Conservation (phyloP, 2,888 invertebrate genomes). For the Troglohyphantes excavatus region DNA sequence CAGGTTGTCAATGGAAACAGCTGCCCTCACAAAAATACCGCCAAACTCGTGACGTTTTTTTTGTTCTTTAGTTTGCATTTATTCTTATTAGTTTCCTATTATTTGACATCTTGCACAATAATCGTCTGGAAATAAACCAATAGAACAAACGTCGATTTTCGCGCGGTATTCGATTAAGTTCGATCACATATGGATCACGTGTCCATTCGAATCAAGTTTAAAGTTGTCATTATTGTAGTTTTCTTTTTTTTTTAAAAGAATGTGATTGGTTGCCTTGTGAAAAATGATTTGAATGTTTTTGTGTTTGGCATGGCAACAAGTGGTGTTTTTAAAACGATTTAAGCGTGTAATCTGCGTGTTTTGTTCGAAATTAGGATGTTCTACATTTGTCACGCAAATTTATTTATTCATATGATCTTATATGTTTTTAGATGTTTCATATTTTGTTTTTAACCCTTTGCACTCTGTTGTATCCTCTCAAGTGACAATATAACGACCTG, state of each 20-base stretch:
- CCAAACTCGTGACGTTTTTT: neutral
- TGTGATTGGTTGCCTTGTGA: neutral
- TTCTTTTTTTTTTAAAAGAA: neutral
- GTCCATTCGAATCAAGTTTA: neutral
- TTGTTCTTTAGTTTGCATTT: neutral
- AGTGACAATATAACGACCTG: no score
- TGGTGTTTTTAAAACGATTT: neutral
- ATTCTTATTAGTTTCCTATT: neutral
- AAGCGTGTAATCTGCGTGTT: neutral
- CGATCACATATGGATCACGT: neutral
- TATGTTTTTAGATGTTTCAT: no score
- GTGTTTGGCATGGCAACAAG: neutral
- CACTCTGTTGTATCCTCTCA: no score
- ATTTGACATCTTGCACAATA: neutral
- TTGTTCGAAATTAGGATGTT: neutral
- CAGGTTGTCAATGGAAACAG: conserved; percentile 52
- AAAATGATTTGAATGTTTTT: neutral
- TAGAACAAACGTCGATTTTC: neutral
- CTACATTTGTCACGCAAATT: neutral
- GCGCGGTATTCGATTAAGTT: neutral
- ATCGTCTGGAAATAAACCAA: neutral
- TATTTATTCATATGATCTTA: no score
- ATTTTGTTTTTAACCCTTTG: no score
- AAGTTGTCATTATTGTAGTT: neutral
- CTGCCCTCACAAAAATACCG: neutral